Conservation (phyloP, 2,113 vertebrate species). For the Xiphias gladius region DNA sequence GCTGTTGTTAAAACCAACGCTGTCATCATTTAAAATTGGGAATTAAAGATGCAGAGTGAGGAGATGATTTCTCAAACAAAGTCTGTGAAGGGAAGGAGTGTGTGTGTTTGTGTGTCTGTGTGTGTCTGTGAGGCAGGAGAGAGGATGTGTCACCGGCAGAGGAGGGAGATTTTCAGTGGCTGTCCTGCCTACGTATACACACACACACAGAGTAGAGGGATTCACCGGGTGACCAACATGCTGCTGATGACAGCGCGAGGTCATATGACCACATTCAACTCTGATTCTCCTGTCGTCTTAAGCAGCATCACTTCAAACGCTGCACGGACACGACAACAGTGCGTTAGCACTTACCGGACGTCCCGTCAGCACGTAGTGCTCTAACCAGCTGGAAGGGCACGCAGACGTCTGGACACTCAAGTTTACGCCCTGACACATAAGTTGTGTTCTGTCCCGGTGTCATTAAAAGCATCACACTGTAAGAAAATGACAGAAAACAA, state of each 20-base stretch:
- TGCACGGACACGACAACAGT: not conserved
- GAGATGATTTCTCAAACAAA: not conserved
- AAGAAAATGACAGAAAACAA: no score
- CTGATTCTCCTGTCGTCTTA: not conserved
- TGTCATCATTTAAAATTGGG: not conserved
- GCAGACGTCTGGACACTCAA: not conserved
- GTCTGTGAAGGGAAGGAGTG: not conserved
- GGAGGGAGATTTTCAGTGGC: conserved; percentile 38
- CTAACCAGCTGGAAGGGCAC: not conserved
- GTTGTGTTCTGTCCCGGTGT: not conserved
- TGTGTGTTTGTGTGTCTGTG: not conserved
- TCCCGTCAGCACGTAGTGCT: no score
- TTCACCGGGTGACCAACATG: conserved; percentile 35
- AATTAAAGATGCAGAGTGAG: not conserved
- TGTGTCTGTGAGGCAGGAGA: conserved; percentile 16
- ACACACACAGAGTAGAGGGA: conserved; percentile 13
- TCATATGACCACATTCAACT: conserved; percentile 19
- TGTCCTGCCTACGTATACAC: conserved; percentile 34
- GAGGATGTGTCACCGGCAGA: conserved; percentile 54
- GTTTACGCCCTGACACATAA: conserved; percentile 1
- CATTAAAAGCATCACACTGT: not conserved
- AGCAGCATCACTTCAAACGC: not conserved
- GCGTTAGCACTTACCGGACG: not conserved
- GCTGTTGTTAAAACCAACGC: not conserved
- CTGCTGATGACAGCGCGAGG: conserved; percentile 20